Base-by-base conservation (phyloP, 2,888 invertebrate genomes). In the Pemphredon lugubris region DNA sequence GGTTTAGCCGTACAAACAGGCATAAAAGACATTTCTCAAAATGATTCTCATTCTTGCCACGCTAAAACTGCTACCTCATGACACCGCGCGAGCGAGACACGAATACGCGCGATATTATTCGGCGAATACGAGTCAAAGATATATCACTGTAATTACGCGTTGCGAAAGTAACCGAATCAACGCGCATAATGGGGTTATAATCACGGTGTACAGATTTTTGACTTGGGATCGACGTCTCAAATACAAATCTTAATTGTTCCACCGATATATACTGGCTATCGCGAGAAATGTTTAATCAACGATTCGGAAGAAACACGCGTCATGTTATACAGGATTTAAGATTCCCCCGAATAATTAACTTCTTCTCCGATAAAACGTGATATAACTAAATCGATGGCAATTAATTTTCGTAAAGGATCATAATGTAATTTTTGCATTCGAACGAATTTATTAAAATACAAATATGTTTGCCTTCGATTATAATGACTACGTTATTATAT, bases 111-210 rank as follows among this genome's bases (percentile, higher is more conserved):
- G 9, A 16, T 2, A 16, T 16, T 14, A n/a, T 16, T 34, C 23
- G 34, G 53, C 11, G 2, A 21, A 21, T 30, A 13, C 9, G 37
- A 45, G 34, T 48, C 21, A n/a, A 9, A 18, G 21, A 3, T 39
- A 9, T 26, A 30, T 13, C 13, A 18, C 39, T 58, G 65, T 51
- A 73, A 77, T 79, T 77, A 75, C 37, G 40, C 20, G 44, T 45
- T 9, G 37, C 30, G 16, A 69, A 67, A 44, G 21, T 54, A 26
- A 45, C 13, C 42, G 37, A 60, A 57, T 60, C 18, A 39, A 54
- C 32, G 55, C 26, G 14, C 9, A 32, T 75, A 77, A 77, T 80
- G 73, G 59, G 61, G 67, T 75, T 79, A 73, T 73, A 77, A 80
- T 67, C 61, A 61, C 37, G 9, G 34, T 13, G 39, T 32, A 32